A percentile compares a stretch with the other conserved stretches of the same genome.
phyloP scores from a whole-genome alignment of 2,888 invertebrate species.

The Thelaira solivaga region DNA sequence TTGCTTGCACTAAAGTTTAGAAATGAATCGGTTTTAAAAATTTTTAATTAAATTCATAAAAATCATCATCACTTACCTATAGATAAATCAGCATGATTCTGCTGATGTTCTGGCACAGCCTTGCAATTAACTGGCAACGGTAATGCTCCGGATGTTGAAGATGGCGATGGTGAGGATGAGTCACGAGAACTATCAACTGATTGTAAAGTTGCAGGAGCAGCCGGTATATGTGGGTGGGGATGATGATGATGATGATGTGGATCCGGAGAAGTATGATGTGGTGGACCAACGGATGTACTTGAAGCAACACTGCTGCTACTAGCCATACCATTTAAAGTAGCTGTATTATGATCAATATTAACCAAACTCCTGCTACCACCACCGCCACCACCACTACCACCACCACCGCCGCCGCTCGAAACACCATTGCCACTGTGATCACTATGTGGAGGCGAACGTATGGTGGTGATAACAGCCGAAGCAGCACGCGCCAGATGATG shows the following conservation, averaged over 20 bases:
- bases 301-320: conserved; percentile 71
- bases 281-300: conserved; percentile 56
- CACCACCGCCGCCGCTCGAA: conserved; percentile 49
- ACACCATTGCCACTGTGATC: conserved; percentile 59
- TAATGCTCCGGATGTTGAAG: conserved; percentile 71
- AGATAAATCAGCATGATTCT: conserved; percentile 75
- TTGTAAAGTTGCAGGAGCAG: conserved; percentile 76
- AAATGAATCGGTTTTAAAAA: neutral
- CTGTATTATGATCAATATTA: conserved; percentile 54
- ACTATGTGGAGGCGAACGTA: conserved; percentile 69
- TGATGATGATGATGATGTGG: conserved; percentile 66
- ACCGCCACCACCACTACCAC: conserved; percentile 17
- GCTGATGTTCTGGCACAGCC: conserved; percentile 77
- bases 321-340: conserved; percentile 70
- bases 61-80: conserved; percentile 69
- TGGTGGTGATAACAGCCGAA: conserved; percentile 53
- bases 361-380: conserved; percentile 59
- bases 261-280: conserved; percentile 75
- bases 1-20: too few species aligned
- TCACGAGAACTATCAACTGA: conserved; percentile 79
- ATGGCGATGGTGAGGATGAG: conserved; percentile 81
- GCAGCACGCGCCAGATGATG: conserved; percentile 53
- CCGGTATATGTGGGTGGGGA: conserved; percentile 74
- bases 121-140: conserved; percentile 77
- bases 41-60: neutral